A percentile compares a stretch with the other conserved stretches of the same genome.
Evolutionary conservation across 2,797 vertebrate genomes (phyloP).

Genomic region (Cirrhinus mrigala): DNA sequence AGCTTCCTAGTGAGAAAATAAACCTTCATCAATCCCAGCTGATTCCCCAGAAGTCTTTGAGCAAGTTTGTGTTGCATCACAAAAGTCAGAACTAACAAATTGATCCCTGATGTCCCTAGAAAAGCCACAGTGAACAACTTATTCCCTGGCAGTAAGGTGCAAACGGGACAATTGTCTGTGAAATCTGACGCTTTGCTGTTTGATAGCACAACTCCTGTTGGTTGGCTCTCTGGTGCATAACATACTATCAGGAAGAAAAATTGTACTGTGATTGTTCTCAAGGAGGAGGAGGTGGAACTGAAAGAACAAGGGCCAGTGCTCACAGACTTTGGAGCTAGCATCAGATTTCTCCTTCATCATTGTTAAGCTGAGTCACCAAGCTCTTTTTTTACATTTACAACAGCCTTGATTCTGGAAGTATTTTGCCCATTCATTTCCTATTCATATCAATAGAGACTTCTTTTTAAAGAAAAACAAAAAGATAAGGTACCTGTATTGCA

Average conservation of each 20-base stretch:
- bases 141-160: slow-evolving; percentile 43
- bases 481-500: not conserved
- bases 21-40: slow-evolving; percentile 39
- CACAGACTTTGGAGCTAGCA: slow-evolving; percentile 14
- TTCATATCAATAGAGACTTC: not conserved
- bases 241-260: slow-evolving; percentile 17
- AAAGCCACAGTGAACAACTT: slow-evolving; percentile 43
- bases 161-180: slow-evolving; percentile 34
- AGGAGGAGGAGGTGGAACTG: slow-evolving; percentile 6
- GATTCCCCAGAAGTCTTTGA: slow-evolving; percentile 39
- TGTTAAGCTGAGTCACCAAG: slow-evolving; percentile 14
- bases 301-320: slow-evolving; percentile 26
- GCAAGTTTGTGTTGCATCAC: slow-evolving; percentile 35
- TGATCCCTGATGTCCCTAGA: slow-evolving; percentile 44
- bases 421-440: not conserved
- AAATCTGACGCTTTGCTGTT: slow-evolving; percentile 49
- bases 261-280: slow-evolving; percentile 9
- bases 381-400: not conserved
- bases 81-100: slow-evolving; percentile 44
- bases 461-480: not conserved
- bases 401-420: not conserved
- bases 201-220: slow-evolving; percentile 43
- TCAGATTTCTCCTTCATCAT: not conserved
- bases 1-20: slow-evolving; percentile 23
- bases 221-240: slow-evolving; percentile 26